Conservation (phyloP, 2,113 vertebrate species). For the Planiliza haematocheilus region DNA sequence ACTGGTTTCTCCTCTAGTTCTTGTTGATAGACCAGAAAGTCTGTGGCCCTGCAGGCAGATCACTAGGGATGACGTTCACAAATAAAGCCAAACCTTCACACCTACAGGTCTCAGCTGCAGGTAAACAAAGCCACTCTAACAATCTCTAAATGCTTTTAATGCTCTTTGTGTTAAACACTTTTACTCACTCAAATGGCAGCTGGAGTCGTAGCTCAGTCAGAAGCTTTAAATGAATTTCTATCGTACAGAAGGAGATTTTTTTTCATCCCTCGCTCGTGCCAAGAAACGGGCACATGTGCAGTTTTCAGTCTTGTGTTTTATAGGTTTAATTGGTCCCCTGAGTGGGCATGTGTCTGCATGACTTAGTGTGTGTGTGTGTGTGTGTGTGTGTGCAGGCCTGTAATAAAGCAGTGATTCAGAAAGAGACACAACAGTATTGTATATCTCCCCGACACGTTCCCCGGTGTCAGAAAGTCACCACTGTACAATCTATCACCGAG, state of each 20-base stretch:
- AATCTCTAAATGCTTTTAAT: no score
- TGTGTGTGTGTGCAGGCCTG: constrained; percentile 7
- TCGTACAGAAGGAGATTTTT: background rate
- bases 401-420: constrained; percentile 43
- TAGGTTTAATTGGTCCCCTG: constrained; percentile 56
- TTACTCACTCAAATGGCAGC: no score
- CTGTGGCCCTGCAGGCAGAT: no score
- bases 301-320: constrained; percentile 33
- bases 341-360: constrained; percentile 21
- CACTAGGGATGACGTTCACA: no score
- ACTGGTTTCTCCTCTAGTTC: no score
- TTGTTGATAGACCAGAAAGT: no score
- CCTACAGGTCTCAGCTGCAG: no score
- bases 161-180: no score
- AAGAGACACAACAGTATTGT: constrained; percentile 35
- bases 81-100: no score
- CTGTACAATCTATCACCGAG: constrained; percentile 44
- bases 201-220: no score
- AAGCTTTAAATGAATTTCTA: no score
- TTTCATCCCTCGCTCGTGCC: background rate
- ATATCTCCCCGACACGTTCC: constrained; percentile 29
- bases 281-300: constrained; percentile 35
- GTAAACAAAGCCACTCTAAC: no score
- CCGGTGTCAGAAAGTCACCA: constrained; percentile 32
- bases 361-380: constrained; percentile 4